Percentiles rank a stretch among this genome's conserved stretches.
Evolutionary conservation across 2,113 vertebrate genomes (phyloP).

Genomic region (Hippocampus zosterae): DNA sequence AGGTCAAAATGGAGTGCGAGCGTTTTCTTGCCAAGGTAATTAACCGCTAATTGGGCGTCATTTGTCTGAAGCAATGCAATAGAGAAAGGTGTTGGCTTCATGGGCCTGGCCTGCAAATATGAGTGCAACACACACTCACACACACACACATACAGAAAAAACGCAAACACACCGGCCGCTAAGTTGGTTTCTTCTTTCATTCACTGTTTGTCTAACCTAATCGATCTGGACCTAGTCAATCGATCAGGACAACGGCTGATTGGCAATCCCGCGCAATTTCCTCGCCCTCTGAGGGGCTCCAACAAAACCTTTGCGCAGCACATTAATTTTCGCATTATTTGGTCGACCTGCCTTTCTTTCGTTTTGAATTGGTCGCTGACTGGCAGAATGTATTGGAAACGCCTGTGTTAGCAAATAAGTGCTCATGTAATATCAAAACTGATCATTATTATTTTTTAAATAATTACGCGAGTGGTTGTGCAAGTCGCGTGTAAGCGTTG

Average conservation of each 20-base stretch:
- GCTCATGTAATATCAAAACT: background rate
- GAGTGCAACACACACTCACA: background rate
- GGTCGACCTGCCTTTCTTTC: slow-evolving; percentile 27
- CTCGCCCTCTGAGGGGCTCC: slow-evolving; percentile 25
- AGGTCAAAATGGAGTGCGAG: too few species aligned
- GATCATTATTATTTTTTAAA: background rate
- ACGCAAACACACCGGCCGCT: background rate
- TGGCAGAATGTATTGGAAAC: background rate
- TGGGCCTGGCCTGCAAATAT: slow-evolving; percentile 17
- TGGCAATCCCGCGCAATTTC: slow-evolving; percentile 24
- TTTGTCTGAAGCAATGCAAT: slow-evolving; percentile 51
- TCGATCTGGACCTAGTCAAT: slow-evolving; percentile 27
- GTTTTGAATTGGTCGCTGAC: background rate
- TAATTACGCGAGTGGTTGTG: background rate
- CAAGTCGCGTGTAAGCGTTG: background rate
- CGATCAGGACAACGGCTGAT: slow-evolving; percentile 50
- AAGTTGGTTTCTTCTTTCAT: slow-evolving; percentile 16
- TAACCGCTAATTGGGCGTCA: slow-evolving; percentile 71
- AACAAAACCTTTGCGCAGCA: slow-evolving; percentile 39
- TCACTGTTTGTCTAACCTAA: slow-evolving; percentile 11
- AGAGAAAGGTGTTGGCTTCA: slow-evolving; percentile 40
- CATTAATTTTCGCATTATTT: slow-evolving; percentile 30
- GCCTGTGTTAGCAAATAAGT: background rate
- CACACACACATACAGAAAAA: too few species aligned
- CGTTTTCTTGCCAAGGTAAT: slow-evolving; percentile 47